phyloP scores from a whole-genome alignment of 2,797 vertebrate species.

The Antennarius maculatus region DNA sequence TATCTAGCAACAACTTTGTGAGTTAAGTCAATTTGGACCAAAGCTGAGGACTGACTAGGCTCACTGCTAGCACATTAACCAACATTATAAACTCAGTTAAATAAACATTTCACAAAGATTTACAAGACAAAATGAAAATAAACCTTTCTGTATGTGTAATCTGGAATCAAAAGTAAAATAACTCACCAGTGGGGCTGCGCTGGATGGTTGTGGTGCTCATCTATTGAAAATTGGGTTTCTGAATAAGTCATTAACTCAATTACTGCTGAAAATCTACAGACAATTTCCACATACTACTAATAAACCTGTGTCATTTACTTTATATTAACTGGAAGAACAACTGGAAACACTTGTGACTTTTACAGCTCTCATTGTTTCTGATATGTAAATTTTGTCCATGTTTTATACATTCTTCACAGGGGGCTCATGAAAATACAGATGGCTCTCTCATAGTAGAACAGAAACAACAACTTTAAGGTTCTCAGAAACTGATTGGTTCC shows the following conservation, averaged over 20 bases:
- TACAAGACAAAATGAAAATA: background rate
- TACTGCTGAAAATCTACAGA: background rate
- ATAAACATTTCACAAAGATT: too few relatives aligned
- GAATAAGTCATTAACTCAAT: too few relatives aligned
- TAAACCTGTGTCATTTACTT: conserved; percentile 6
- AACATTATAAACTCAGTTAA: background rate
- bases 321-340: conserved; percentile 40
- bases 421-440: conserved; percentile 34
- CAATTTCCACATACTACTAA: conserved; percentile 3
- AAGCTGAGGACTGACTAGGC: background rate
- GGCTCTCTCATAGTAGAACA: conserved; percentile 26
- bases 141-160: background rate
- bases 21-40: background rate
- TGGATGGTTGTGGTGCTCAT: too few relatives aligned
- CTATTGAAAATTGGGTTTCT: too few relatives aligned
- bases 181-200: too few relatives aligned
- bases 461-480: conserved; percentile 25
- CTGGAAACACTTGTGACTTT: conserved; percentile 66
- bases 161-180: too few relatives aligned
- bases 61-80: background rate
- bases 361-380: conserved; percentile 45
- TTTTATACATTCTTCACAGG: conserved; percentile 35
- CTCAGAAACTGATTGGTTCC: conserved; percentile 7
- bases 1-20: background rate
- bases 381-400: conserved; percentile 45